Conservation (phyloP, 2,888 invertebrate genomes). For the Coenonympha arcania region DNA sequence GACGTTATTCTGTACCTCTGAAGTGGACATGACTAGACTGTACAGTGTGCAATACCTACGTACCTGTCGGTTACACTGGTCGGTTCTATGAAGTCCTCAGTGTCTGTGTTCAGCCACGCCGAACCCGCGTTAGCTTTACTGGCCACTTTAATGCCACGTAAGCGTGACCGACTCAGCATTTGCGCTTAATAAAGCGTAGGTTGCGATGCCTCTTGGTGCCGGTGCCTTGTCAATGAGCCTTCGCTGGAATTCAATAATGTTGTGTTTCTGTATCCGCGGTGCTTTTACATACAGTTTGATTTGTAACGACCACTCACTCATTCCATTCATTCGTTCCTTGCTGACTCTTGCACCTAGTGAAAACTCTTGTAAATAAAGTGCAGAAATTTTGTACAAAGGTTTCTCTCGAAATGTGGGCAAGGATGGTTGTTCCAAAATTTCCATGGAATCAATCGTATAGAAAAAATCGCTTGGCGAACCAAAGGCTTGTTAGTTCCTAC, state of each 20-base stretch:
- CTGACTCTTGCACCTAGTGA: too few relatives aligned
- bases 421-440: too few relatives aligned
- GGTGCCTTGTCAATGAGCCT: slow-evolving; percentile 22
- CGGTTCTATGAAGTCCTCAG: slow-evolving; percentile 45
- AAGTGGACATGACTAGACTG: background rate
- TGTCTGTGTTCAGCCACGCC: slow-evolving; percentile 35
- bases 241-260: slow-evolving; percentile 13
- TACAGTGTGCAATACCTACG: background rate
- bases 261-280: too few relatives aligned
- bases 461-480: too few relatives aligned
- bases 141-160: slow-evolving; percentile 39
- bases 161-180: slow-evolving; percentile 40
- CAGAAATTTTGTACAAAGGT: too few relatives aligned
- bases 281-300: background rate
- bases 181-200: slow-evolving; percentile 27
- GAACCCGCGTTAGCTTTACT: slow-evolving; percentile 36
- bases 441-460: too few relatives aligned
- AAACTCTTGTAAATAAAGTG: too few relatives aligned
- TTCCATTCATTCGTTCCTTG: too few relatives aligned
- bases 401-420: too few relatives aligned
- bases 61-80: slow-evolving; percentile 32
- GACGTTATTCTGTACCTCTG: background rate
- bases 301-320: background rate
- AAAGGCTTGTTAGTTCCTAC: too few relatives aligned
- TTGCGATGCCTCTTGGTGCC: slow-evolving; percentile 20